Base-by-base conservation (phyloP, 2,888 invertebrate genomes). In the Chloroclystis v-ata region DNA sequence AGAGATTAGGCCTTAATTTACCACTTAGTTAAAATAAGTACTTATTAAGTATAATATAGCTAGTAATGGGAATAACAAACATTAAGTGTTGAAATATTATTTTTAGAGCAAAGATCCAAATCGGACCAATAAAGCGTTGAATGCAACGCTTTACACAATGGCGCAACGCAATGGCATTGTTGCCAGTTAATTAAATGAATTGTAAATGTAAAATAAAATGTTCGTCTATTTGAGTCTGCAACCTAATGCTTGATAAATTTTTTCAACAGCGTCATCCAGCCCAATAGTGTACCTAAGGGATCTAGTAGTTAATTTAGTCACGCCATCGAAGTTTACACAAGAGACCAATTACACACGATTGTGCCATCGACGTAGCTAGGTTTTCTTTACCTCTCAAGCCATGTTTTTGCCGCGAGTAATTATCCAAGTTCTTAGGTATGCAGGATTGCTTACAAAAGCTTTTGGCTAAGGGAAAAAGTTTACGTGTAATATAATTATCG, bases 241-340 rank as follows among this genome's bases (percentile, higher is more conserved):
- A 20, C 2, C 20, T 33, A 3, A 5, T 7, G 10, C 33, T 20
- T 16, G 11, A 10, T 10, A 35, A 35, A 20, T n/a, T 20, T 35
- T 35, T 35, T 20, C 33, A 35, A 35, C 20, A 20, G 9, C 10
- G 16, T 16, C 32, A 10, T 28, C 20, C 8, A 11, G 28, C 16
- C n/a, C 29, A 20, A 30, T 25, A 41, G 13, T n/a, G n/a, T 35
- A 35, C 33, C 33, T 16, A 1, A 20, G 33, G 33, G 33, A 41
- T 14, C 37, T 41, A 44, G 45, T 43, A 52, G 46, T 46, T 43
- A 49, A 47, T 55, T 55, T 38, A 16, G 38, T n/a, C 11, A 37
- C 25, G 12, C 33, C 32, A n/a, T 33, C 33, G 29, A 38, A 35
- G 29, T 35, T 42, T 29, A 12, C 53, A 42, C 44, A 8, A 24